Conservation (phyloP, 2,113 vertebrate genomes). For the Formicarius rufipectus region DNA sequence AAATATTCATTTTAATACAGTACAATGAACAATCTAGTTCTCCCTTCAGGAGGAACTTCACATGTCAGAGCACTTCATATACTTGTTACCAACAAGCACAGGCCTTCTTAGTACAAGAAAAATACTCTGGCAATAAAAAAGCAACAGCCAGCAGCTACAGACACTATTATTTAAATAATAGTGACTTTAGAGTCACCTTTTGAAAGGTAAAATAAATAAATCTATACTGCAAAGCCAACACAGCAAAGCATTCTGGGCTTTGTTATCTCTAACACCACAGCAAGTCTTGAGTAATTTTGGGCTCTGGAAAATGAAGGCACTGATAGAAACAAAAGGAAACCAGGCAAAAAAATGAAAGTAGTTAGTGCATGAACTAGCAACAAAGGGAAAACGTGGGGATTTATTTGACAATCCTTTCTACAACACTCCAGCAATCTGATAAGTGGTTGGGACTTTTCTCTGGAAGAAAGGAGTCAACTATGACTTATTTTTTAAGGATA, state of each 20-base stretch:
- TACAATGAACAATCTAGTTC: neutral
- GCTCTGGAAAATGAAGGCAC: neutral
- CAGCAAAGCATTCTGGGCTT: neutral
- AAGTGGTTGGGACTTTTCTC: slow-evolving; percentile 1
- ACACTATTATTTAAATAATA: slow-evolving; percentile 17
- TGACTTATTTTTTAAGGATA: slow-evolving; percentile 1
- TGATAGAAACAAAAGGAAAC: neutral
- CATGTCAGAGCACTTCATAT: neutral
- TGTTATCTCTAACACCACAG: neutral
- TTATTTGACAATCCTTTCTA: slow-evolving; percentile 2
- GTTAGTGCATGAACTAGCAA: neutral
- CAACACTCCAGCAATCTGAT: slow-evolving; percentile 6
- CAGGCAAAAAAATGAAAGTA: slow-evolving; percentile 28
- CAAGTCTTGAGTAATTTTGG: neutral
- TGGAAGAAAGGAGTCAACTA: neutral
- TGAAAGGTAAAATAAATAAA: slow-evolving; percentile 36
- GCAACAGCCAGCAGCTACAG: slow-evolving; percentile 21
- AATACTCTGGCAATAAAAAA: slow-evolving; percentile 14
- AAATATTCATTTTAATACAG: neutral
- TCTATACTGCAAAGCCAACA: neutral
- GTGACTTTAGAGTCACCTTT: slow-evolving; percentile 24
- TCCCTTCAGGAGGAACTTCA: neutral
- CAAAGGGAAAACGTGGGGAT: neutral
- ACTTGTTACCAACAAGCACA: neutral
- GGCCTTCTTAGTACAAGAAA: neutral